Percentiles rank a stretch among this genome's conserved stretches.
Conservation (phyloP, 2,888 invertebrate species). For the Neoascia interrupta region DNA sequence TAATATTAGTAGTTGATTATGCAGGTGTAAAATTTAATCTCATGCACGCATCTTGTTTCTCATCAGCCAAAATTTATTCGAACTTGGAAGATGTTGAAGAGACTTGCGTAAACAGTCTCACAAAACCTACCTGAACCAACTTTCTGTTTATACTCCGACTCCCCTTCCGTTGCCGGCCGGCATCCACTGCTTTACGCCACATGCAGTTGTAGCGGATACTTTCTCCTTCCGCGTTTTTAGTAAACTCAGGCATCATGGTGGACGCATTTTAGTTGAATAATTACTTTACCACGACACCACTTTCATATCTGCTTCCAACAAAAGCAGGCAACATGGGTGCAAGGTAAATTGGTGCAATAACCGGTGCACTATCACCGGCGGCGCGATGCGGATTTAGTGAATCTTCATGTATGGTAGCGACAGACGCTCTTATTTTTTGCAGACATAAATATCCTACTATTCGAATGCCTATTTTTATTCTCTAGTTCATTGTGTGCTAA, state of each 20-base stretch:
- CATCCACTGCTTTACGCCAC: constrained; percentile 7
- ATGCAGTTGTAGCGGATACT: constrained; percentile 18
- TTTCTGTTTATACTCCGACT: neutral
- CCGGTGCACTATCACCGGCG: constrained; percentile 20
- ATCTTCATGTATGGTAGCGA: too few species aligned
- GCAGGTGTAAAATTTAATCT: too few species aligned
- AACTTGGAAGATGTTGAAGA: too few species aligned
- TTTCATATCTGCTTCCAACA: constrained; percentile 54
- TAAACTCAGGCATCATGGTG: constrained; percentile 35
- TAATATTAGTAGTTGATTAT: too few species aligned
- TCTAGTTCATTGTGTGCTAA: constrained; percentile 15
- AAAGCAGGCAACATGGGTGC: constrained; percentile 3
- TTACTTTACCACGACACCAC: constrained; percentile 28
- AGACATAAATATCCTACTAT: neutral
- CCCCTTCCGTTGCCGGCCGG: neutral
- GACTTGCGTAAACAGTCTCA: too few species aligned
- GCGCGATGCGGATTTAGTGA: too few species aligned
- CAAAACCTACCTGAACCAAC: neutral
- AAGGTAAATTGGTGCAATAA: constrained; percentile 26
- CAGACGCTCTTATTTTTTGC: too few species aligned
- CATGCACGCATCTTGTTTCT: too few species aligned
- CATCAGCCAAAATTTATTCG: too few species aligned
- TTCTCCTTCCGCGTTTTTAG: constrained; percentile 46
- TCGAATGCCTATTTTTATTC: neutral
- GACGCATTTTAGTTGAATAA: constrained; percentile 60